Percentiles rank a stretch among this genome's conserved stretches.
These are phyloP conservation scores for Leucania comma DNA, from an alignment of 2,888 invertebrate species.

Conservation along the genomic window DNA sequence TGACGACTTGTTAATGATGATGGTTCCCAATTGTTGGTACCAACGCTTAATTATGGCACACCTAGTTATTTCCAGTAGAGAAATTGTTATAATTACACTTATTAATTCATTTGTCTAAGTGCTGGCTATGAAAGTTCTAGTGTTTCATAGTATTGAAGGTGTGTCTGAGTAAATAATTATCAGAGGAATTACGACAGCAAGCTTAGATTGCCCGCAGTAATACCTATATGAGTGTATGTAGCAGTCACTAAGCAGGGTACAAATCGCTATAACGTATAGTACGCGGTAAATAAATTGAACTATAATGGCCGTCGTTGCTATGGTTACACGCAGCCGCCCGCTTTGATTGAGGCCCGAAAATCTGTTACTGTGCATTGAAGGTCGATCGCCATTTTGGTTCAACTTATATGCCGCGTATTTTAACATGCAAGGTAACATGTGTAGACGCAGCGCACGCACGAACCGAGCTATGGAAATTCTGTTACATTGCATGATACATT, in stretches of 20 bases:
- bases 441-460: too few species aligned
- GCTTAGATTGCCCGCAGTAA: conserved; percentile 27
- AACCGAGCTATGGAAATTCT: too few species aligned
- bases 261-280: too few species aligned
- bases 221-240: not conserved
- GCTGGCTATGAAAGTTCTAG: conserved; percentile 7
- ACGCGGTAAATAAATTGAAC: too few species aligned
- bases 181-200: conserved; percentile 19
- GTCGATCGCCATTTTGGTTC: too few species aligned
- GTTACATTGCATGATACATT: too few species aligned
- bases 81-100: conserved; percentile 3
- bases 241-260: not conserved
- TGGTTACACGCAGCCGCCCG: too few species aligned
- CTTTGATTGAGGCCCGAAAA: too few species aligned
- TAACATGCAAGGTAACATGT: too few species aligned
- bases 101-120: conserved; percentile 7
- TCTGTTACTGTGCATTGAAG: too few species aligned
- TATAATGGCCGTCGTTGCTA: too few species aligned
- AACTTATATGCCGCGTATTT: too few species aligned
- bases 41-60: not conserved
- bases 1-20: not conserved
- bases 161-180: conserved; percentile 27
- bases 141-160: conserved; percentile 17
- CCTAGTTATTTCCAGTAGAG: not conserved
- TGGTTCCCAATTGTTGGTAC: not conserved